Percentiles rank a stretch among this genome's conserved stretches.
Evolutionary conservation across 2,888 invertebrate species (phyloP).

Genomic region (Diarsia brunnea): DNA sequence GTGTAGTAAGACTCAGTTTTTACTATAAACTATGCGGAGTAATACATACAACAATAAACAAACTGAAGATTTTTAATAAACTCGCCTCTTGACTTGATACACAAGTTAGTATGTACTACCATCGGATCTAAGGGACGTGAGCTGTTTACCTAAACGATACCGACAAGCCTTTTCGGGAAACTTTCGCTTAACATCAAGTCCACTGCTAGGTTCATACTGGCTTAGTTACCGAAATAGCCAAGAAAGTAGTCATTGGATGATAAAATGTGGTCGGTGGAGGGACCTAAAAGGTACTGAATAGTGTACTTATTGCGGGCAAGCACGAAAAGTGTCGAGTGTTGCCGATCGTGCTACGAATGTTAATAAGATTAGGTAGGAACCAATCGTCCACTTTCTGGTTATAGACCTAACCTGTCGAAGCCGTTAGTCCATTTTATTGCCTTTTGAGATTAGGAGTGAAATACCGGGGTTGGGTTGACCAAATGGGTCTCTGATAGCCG

Average conservation of each 20-base stretch:
- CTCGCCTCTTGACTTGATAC: conserved; percentile 43
- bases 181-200: neutral
- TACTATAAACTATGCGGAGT: conserved; percentile 25
- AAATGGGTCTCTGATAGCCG: conserved; percentile 24
- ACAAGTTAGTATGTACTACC: conserved; percentile 56
- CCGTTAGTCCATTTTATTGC: conserved; percentile 55
- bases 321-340: conserved; percentile 66
- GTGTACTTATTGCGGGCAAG: conserved; percentile 56
- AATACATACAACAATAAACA: conserved; percentile 35
- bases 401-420: conserved; percentile 37
- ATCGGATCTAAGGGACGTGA: conserved; percentile 55
- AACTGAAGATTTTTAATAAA: conserved; percentile 60
- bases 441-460: conserved; percentile 39
- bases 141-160: conserved; percentile 33
- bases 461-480: conserved; percentile 26
- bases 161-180: conserved; percentile 1
- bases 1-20: too few species aligned
- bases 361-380: conserved; percentile 53
- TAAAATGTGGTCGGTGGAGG: neutral
- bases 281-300: conserved; percentile 35
- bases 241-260: conserved; percentile 11
- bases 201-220: conserved; percentile 15
- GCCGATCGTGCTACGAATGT: conserved; percentile 57
- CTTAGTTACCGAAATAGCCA: fast-evolving
- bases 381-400: conserved; percentile 52